These are phyloP conservation scores for Limulus polyphemus DNA, from an alignment of 2,888 invertebrate species.

Conservation along the genomic window DNA sequence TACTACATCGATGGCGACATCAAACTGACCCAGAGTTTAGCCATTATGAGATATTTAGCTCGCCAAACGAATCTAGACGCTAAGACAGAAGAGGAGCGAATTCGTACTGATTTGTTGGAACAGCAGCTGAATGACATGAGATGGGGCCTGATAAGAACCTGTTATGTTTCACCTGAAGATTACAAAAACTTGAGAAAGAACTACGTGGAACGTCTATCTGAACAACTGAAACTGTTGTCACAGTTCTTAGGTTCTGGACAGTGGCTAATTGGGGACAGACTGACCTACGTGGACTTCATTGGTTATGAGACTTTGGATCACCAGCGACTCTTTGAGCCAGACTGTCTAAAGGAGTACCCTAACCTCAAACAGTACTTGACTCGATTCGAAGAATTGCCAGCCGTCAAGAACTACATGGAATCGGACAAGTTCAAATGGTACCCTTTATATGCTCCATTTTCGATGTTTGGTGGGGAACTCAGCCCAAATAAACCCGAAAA, in stretches of 20 bases:
- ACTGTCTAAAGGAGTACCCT: slow-evolving; percentile 26
- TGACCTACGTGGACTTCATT: slow-evolving; percentile 28
- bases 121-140: slow-evolving; percentile 23
- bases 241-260: background rate
- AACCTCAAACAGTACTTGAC: slow-evolving; percentile 25
- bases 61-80: slow-evolving; percentile 10
- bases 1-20: slow-evolving; percentile 36
- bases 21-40: slow-evolving; percentile 30
- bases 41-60: slow-evolving; percentile 19
- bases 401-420: slow-evolving; percentile 11
- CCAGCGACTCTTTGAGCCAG: slow-evolving; percentile 23
- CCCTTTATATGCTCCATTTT: slow-evolving; percentile 3
- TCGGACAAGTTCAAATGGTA: slow-evolving; percentile 8
- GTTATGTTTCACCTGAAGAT: slow-evolving; percentile 31
- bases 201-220: background rate
- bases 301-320: slow-evolving; percentile 30
- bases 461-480: background rate
- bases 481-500: no score
- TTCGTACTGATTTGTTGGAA: slow-evolving; percentile 11
- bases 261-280: slow-evolving; percentile 5
- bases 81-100: slow-evolving; percentile 2
- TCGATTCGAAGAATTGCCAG: slow-evolving; percentile 5
- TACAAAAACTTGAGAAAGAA: slow-evolving; percentile 22
- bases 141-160: slow-evolving; percentile 33
- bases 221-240: background rate